Percentiles rank a stretch among this genome's conserved stretches.
These are phyloP conservation scores for Leptinotarsa lineolata DNA, from an alignment of 1,140 invertebrate species.

Conservation along the genomic window DNA sequence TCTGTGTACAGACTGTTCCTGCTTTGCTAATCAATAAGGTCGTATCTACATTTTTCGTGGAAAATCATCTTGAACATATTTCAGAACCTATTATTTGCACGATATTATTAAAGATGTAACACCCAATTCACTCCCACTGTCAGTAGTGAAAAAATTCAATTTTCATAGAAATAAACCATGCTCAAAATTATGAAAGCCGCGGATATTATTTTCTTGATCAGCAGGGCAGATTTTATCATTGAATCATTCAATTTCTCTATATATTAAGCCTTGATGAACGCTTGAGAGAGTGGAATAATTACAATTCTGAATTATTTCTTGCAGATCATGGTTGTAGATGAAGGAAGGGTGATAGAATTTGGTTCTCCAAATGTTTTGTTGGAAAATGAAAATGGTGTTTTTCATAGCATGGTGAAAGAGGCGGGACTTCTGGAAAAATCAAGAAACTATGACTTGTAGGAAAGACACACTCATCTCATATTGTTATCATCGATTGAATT, in stretches of 20 bases:
- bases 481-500: no score
- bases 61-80: no score
- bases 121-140: neutral
- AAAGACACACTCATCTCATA: no score
- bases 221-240: neutral
- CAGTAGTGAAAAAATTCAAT: neutral
- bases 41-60: no score
- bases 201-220: neutral
- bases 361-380: constrained; percentile 71
- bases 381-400: constrained; percentile 56
- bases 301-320: neutral
- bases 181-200: neutral
- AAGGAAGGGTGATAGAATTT: constrained; percentile 68
- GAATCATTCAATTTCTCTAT: neutral
- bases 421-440: neutral
- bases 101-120: no score
- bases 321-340: constrained; percentile 68
- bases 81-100: neutral
- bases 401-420: neutral
- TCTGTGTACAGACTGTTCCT: no score
- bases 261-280: no score
- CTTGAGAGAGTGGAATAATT: no score
- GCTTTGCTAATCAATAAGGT: no score
- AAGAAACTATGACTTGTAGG: no score
- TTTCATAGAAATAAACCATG: neutral